Conservation (phyloP, 2,797 vertebrate genomes). For the Lutjanus argentimaculatus region DNA sequence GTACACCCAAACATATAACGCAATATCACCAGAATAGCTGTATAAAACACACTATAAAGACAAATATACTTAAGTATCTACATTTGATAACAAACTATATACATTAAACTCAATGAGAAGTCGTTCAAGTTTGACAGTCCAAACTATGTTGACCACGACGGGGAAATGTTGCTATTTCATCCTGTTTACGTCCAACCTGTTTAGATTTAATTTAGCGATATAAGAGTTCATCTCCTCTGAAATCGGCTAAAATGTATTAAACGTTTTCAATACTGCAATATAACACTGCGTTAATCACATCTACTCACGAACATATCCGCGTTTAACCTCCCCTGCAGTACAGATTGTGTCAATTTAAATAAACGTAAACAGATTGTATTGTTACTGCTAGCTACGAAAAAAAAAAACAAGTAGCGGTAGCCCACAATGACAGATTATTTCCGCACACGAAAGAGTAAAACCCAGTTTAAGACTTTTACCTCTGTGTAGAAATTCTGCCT, state of each 20-base stretch:
- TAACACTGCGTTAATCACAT: too few relatives aligned
- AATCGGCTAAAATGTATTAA: accelerated
- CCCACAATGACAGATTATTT: not conserved
- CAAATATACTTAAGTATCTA: too few relatives aligned
- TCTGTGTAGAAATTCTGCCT: slow-evolving; percentile 41
- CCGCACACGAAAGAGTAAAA: not conserved
- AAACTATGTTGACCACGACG: not conserved
- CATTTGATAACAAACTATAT: too few relatives aligned
- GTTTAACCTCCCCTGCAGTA: not conserved
- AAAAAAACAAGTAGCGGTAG: slow-evolving; percentile 4
- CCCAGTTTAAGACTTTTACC: slow-evolving; percentile 37
- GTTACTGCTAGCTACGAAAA: slow-evolving; percentile 19
- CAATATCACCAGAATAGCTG: too few relatives aligned
- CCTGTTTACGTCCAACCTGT: not conserved
- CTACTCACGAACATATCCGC: not conserved
- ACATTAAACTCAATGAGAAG: not conserved
- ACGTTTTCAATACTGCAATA: not conserved
- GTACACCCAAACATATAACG: too few relatives aligned
- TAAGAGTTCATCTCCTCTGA: not conserved
- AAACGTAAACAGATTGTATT: not conserved
- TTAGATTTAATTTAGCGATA: not conserved
- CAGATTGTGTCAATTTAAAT: not conserved
- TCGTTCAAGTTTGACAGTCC: not conserved
- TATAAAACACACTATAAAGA: too few relatives aligned
- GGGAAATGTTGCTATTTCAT: not conserved